Percentiles rank a stretch among this genome's conserved stretches.
phyloP scores from a whole-genome alignment of 2,113 vertebrate genomes.

The Ovis canadensis region DNA sequence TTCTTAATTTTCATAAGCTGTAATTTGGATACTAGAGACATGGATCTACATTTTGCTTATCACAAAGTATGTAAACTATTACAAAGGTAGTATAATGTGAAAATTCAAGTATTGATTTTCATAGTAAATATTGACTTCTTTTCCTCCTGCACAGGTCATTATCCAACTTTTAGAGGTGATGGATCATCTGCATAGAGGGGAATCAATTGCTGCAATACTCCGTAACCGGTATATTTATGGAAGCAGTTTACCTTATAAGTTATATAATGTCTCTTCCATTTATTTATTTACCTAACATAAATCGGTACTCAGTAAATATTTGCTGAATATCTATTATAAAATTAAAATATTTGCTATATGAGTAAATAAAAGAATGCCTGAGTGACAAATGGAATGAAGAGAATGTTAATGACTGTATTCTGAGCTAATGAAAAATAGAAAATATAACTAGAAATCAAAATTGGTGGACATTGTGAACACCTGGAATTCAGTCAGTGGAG shows the following conservation, averaged over 20 bases:
- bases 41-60: neutral
- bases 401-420: neutral
- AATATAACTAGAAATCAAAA: neutral
- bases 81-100: neutral
- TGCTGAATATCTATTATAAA: neutral
- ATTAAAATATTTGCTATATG: neutral
- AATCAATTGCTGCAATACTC: slow-evolving; percentile 85
- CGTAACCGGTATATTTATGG: slow-evolving; percentile 84
- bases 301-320: neutral
- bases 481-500: neutral
- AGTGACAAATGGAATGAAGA: neutral
- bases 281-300: slow-evolving; percentile 3
- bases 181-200: slow-evolving; percentile 89
- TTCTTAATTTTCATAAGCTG: slow-evolving; percentile 1
- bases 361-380: neutral
- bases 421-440: slow-evolving; percentile 25
- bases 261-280: neutral
- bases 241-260: slow-evolving; percentile 16
- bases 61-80: neutral
- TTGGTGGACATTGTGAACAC: neutral
- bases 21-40: neutral
- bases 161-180: slow-evolving; percentile 79
- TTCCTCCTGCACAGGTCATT: slow-evolving; percentile 76
- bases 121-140: slow-evolving; percentile 56
- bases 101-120: neutral